A percentile compares a stretch with the other conserved stretches of the same genome.
Evolutionary conservation across 2,113 vertebrate genomes (phyloP).

Genomic region (Amazona guildingii): DNA sequence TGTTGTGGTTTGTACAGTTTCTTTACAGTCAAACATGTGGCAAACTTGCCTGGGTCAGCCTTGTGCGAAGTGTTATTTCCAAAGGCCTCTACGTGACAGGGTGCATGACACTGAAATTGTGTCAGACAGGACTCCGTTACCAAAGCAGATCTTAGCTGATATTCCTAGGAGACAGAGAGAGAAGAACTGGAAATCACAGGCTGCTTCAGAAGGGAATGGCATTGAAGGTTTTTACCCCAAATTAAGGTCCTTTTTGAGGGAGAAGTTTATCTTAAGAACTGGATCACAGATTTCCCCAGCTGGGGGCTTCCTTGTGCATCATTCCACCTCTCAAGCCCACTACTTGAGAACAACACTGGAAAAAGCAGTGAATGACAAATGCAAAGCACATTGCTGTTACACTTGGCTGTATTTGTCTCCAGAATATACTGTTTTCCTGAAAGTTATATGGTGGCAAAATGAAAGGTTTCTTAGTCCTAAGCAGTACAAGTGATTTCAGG

Average conservation of each 20-base stretch:
- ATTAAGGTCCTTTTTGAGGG: not conserved
- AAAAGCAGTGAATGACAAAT: not conserved
- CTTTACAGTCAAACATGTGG: conserved; percentile 13
- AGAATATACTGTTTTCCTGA: not conserved
- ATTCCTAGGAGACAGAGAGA: not conserved
- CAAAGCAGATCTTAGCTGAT: not conserved
- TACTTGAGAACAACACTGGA: not conserved
- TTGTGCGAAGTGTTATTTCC: not conserved
- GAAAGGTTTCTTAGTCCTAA: not conserved
- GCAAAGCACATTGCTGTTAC: not conserved
- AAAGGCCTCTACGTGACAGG: not conserved
- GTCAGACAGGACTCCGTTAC: not conserved
- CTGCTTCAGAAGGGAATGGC: not conserved
- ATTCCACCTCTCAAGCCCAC: not conserved
- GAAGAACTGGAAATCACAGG: not conserved
- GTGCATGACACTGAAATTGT: not conserved
- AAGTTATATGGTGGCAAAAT: not conserved
- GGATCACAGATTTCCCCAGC: not conserved
- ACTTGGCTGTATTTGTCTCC: not conserved
- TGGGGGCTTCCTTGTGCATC: not conserved
- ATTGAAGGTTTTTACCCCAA: not conserved
- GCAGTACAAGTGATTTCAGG: not conserved
- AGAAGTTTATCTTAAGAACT: not conserved
- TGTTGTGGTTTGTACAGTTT: not conserved
- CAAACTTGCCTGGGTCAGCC: conserved; percentile 2